Evolutionary conservation across 1,140 invertebrate genomes (phyloP).

Genomic region (Drosophila mojavensis): DNA sequence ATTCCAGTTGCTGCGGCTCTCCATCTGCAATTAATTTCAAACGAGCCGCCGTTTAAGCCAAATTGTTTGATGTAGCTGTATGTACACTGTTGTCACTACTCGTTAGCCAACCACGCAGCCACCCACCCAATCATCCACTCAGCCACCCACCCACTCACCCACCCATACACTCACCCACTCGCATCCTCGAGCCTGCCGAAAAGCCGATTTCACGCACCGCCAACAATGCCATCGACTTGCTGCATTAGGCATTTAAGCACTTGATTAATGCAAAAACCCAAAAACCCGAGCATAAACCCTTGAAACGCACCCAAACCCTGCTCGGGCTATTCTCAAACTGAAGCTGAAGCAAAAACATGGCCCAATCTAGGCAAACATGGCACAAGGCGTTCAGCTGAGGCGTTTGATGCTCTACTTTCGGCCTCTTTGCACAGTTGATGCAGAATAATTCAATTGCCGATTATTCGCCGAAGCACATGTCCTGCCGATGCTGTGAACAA

Average conservation of each 20-base stretch:
- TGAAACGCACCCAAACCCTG: too few relatives aligned
- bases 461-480: background rate
- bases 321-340: background rate
- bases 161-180: background rate
- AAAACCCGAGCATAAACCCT: conserved; percentile 5
- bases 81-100: conserved; percentile 13
- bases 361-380: conserved; percentile 9
- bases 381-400: conserved; percentile 39
- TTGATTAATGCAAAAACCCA: conserved; percentile 63
- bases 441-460: conserved; percentile 15
- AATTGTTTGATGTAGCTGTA: conserved; percentile 24
- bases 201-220: conserved; percentile 60
- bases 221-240: conserved; percentile 35
- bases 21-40: conserved; percentile 69
- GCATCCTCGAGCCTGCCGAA: conserved; percentile 14
- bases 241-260: conserved; percentile 42
- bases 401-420: conserved; percentile 28
- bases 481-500: too few relatives aligned
- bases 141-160: background rate
- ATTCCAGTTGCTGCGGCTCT: conserved; percentile 44
- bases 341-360: background rate
- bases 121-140: too few relatives aligned
- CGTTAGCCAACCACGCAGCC: background rate
- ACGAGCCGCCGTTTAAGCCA: conserved; percentile 60
- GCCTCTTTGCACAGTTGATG: conserved; percentile 26